Evolutionary conservation across 2,888 invertebrate species (phyloP), one percentile per base, ranked within the genome.

Genomic region (Steromphala cineraria): DNA sequence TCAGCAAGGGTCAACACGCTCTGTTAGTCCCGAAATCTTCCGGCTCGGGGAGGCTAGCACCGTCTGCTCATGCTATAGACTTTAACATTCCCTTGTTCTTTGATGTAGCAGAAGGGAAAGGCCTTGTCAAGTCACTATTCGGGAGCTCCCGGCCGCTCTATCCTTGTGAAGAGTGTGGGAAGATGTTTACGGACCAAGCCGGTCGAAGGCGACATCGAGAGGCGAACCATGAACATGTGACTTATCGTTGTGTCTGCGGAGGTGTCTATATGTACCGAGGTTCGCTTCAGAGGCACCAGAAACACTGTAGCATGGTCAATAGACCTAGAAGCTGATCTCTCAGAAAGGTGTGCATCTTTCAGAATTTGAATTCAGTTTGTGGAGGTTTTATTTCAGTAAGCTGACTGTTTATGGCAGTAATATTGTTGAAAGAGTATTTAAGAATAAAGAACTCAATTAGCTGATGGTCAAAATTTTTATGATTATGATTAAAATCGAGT

Each of bases 201-300:
- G 71, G 71, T 15, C 28, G 71, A 40, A 28, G 40, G 10, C 0
- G 71, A 15, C 71, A 71, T 15, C 71, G 40, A 1, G 71, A 71
- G 40, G 71, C 71, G 13, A 71, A 71, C 36, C 71, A 71, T 71
- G 71, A 71, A 13, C 28, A 71, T 15, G 71, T 71, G 17, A 71
- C 71, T 10, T 71, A 71, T 36, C 1, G 10, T 17, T 71, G 71
- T 71, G 40, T 71, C 31, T 71, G 71, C 19, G 71, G 71, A 0
- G 71, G 71, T 28, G 71, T 71, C 2, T 71, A 71, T 24, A 71
- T 71, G 71, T 71, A 71, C 71, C 36, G 40, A 36, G 71, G 71
- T 0, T 71, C 71, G 0, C 40, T 71, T 15, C 71, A 71, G 40
- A 71, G 71, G 36, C 71, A 71, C n/a, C 71, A 71, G 19, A 71